Evolutionary conservation across 2,888 invertebrate genomes (phyloP), one percentile per base, ranked within the genome.

Genomic region (Asteroscopus sphinx): DNA sequence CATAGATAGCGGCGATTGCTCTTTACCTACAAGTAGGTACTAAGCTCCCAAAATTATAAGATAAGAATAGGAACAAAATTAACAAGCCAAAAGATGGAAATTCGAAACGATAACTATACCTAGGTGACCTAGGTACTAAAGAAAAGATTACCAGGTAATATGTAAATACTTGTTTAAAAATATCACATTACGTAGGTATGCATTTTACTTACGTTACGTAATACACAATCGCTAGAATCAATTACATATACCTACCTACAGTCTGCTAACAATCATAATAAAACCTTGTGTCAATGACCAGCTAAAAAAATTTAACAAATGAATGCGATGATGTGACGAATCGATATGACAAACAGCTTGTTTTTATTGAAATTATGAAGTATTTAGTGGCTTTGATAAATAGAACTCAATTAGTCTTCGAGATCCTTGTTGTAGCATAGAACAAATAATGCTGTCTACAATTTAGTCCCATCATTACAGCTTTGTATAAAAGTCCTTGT

Each of bases 281-380:
- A 47, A 68, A 44, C 12, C 13, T 7, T 12, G 51, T 45, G 73
- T 73, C 66, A 73, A 55, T 60, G 73, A 73, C 68, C 73, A 56
- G 47, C 21, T 36, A 17, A 54, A 52, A 48, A 32, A 44, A 49
- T 7, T 0, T n/a, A 26, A 49, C 15, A 52, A 40, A 44, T 30
- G 12, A 36, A 30, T 30, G 15, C 33, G 16, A 26, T 25, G 13
- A 25, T 3, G 9, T 40, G 5, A 16, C 16, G 0, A 33, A n/a
- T 40, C 35, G 4, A 45, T 36, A 26, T 12, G 25, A 32, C 13
- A 37, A 15, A 54, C 26, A 4, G 7, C 37, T 26, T 13, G 3
- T 40, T 45, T 28, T 40, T 15, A 30, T 42, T 42, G 2, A 11
- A 30, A 42, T n/a, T 26, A 9, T 11, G 16, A 11, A 9, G 16